Conservation (phyloP, 1,140 invertebrate species). For the Apis dorsata region DNA sequence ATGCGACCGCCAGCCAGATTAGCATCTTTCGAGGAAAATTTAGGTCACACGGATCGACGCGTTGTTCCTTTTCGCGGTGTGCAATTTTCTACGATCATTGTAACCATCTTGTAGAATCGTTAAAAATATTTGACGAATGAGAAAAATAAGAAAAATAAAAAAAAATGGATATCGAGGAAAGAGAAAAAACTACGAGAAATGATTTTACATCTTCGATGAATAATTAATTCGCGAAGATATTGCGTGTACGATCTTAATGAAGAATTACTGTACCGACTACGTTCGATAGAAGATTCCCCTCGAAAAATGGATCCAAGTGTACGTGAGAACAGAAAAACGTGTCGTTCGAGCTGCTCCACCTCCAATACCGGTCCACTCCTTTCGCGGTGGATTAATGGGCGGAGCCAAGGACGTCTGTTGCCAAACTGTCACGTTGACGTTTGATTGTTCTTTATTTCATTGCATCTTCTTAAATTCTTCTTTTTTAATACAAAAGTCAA, state of each 20-base stretch:
- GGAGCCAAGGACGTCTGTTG: conserved; percentile 50
- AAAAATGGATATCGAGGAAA: too few species aligned
- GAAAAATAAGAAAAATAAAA: too few species aligned
- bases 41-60: conserved; percentile 18
- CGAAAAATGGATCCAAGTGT: not conserved
- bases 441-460: not conserved
- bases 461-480: not conserved
- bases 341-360: conserved; percentile 30
- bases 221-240: not conserved
- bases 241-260: not conserved
- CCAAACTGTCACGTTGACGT: conserved; percentile 37
- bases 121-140: too few species aligned
- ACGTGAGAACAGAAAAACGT: conserved; percentile 44
- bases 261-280: too few species aligned
- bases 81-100: not conserved
- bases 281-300: not conserved
- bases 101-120: too few species aligned
- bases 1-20: conserved; percentile 15
- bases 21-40: conserved; percentile 40
- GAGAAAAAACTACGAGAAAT: not conserved
- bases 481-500: not conserved
- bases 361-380: conserved; percentile 51
- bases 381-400: conserved; percentile 55
- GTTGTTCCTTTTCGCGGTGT: not conserved
- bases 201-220: accelerated